Evolutionary conservation across 2,888 invertebrate genomes (phyloP), one percentile per base, ranked within the genome.

Genomic region (Phyllotreta cruciferae): DNA sequence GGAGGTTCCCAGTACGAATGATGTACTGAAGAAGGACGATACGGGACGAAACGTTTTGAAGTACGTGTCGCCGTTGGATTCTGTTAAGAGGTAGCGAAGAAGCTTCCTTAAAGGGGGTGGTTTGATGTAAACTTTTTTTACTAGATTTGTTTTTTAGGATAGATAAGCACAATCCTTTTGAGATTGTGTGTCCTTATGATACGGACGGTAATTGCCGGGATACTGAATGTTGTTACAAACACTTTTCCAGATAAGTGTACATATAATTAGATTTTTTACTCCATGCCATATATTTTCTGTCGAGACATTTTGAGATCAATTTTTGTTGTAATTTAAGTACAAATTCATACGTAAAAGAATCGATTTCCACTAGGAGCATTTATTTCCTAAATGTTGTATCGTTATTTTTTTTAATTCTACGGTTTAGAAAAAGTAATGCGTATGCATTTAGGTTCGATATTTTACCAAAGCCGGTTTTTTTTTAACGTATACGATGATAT

Each of bases 201-300:
- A 72, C 80, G 37, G 73, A 78, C 65, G 81, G 81, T 56, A 76
- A 73, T 34, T 81, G 81, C 66, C 74, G 79, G 60, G 81, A 81
- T 70, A 66, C 74, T 54, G 80, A 79, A 58, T 81, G 81, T 71
- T 69, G 71, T 61, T 80, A 75, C 66, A 78, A 77, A 66, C 81
- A 81, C 67, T 71, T 65, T 57, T 67, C 70, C 56, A 67, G 60
- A 49, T 65, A 60, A 65, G 60, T 60, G 60, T 56, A 47, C 10
- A 13, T 45, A n/a, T 7, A 35, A 24, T 34, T 42, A 37, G 41
- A 42, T 9, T 7, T 10, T 14, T 14, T 10, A 7, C 47, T 37
- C 11, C 14, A 41, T n/a, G 41, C 10, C n/a, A 41, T 52, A 37
- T 52, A n/a, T 37, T 52, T 37, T 37, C 38, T 52, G 24, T 24